Evolutionary conservation across 2,797 vertebrate genomes (phyloP).

Genomic region (Orestias chungarensis): DNA sequence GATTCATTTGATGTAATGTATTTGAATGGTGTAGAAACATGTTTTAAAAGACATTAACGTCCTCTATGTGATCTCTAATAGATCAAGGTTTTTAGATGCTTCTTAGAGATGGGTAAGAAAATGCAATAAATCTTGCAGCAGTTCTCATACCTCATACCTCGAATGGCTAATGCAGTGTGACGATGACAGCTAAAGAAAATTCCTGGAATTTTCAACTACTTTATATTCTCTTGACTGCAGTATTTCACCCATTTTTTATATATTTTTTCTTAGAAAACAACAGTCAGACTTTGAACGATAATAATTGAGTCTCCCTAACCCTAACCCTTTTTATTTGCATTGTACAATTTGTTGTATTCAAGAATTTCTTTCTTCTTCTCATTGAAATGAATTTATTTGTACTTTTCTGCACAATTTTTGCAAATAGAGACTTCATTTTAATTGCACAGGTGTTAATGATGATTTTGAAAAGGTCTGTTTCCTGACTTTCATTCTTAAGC

Average conservation of each 20-base stretch:
- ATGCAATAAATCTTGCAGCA: background rate
- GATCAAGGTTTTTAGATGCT: background rate
- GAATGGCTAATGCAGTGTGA: background rate
- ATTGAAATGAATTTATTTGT: background rate
- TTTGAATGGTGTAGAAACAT: background rate
- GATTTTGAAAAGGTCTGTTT: too few relatives aligned
- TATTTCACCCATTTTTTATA: background rate
- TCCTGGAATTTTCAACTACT: background rate
- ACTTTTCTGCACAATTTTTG: too few relatives aligned
- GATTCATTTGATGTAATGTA: background rate
- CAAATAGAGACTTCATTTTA: too few relatives aligned
- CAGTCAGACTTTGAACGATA: background rate
- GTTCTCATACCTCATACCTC: background rate
- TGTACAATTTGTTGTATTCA: background rate
- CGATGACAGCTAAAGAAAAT: background rate
- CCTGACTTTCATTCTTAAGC: too few relatives aligned
- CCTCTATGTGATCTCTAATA: constrained; percentile 1
- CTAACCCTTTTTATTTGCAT: background rate
- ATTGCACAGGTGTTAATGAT: too few relatives aligned
- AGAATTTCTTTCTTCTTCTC: too few relatives aligned
- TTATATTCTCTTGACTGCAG: accelerated
- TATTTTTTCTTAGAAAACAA: background rate
- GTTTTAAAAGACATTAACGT: background rate
- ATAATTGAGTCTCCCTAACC: background rate
- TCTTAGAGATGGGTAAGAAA: constrained; percentile 2